phyloP scores from a whole-genome alignment of 1,140 invertebrate species.

The Nebria ingens region DNA sequence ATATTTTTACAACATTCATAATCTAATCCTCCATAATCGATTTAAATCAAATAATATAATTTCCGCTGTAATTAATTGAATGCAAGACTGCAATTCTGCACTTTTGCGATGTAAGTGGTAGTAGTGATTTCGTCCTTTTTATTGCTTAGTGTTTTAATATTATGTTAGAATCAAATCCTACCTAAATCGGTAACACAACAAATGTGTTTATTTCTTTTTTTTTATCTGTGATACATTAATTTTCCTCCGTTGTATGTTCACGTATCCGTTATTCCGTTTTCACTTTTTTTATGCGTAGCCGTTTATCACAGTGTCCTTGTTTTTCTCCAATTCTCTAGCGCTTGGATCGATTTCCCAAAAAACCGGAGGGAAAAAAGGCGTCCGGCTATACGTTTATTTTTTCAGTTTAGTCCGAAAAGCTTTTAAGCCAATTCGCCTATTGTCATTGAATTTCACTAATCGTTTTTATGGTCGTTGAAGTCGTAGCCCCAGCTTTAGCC shows the following conservation, averaged over 20 bases:
- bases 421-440: background rate
- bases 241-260: background rate
- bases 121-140: too few relatives aligned
- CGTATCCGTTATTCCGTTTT: constrained; percentile 1
- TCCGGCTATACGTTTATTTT: background rate
- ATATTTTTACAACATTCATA: too few relatives aligned
- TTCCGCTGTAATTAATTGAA: too few relatives aligned
- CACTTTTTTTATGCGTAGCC: background rate
- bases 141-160: too few relatives aligned
- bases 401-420: background rate
- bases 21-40: too few relatives aligned
- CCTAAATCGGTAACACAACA: too few relatives aligned
- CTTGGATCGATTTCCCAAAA: background rate
- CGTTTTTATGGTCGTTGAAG: background rate
- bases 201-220: constrained; percentile 10
- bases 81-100: too few relatives aligned
- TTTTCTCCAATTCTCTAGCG: background rate
- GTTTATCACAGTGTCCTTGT: background rate
- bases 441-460: constrained; percentile 4
- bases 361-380: background rate
- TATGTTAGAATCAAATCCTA: too few relatives aligned
- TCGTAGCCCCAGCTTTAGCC: background rate
- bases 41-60: too few relatives aligned
- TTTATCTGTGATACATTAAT: background rate
- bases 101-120: too few relatives aligned